These are phyloP conservation scores for Keiferia lycopersicella DNA, from an alignment of 2,888 invertebrate genomes.

Conservation along the genomic window DNA sequence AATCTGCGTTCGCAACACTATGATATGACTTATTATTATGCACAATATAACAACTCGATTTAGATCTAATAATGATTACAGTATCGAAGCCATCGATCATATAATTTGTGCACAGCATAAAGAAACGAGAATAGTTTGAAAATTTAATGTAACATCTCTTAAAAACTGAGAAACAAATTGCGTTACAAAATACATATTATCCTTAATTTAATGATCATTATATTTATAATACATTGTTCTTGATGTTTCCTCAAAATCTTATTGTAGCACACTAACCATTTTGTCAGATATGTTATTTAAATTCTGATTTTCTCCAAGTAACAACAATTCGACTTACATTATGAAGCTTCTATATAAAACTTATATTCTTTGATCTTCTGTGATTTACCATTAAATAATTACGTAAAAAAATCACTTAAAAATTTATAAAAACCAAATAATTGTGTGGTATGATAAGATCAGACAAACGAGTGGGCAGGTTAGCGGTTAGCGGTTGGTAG, in stretches of 20 bases:
- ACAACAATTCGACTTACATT: slow-evolving; percentile 76
- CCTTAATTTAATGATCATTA: slow-evolving; percentile 78
- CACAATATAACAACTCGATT: slow-evolving; percentile 71
- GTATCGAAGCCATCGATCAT: slow-evolving; percentile 64
- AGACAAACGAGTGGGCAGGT: slow-evolving; percentile 21
- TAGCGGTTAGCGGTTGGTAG: neutral
- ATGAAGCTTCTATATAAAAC: slow-evolving; percentile 63
- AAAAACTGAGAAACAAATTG: slow-evolving; percentile 76
- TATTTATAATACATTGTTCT: slow-evolving; percentile 79
- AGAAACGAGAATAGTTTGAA: slow-evolving; percentile 67
- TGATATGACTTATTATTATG: slow-evolving; percentile 67
- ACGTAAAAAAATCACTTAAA: slow-evolving; percentile 57
- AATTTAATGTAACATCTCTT: slow-evolving; percentile 70
- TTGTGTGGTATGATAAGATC: slow-evolving; percentile 14
- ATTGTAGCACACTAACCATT: slow-evolving; percentile 82
- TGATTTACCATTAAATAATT: slow-evolving; percentile 51
- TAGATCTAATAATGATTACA: slow-evolving; percentile 64
- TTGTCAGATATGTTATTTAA: slow-evolving; percentile 81
- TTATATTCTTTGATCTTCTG: slow-evolving; percentile 55
- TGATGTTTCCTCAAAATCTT: slow-evolving; percentile 75
- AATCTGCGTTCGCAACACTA: slow-evolving; percentile 52
- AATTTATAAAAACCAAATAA: slow-evolving; percentile 42
- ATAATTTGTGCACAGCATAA: slow-evolving; percentile 77
- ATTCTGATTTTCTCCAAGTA: slow-evolving; percentile 80
- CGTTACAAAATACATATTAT: slow-evolving; percentile 79